Percentiles rank a stretch among this genome's conserved stretches.
These are phyloP conservation scores for Sardina pilchardus DNA, from an alignment of 2,113 vertebrate genomes.

Conservation along the genomic window DNA sequence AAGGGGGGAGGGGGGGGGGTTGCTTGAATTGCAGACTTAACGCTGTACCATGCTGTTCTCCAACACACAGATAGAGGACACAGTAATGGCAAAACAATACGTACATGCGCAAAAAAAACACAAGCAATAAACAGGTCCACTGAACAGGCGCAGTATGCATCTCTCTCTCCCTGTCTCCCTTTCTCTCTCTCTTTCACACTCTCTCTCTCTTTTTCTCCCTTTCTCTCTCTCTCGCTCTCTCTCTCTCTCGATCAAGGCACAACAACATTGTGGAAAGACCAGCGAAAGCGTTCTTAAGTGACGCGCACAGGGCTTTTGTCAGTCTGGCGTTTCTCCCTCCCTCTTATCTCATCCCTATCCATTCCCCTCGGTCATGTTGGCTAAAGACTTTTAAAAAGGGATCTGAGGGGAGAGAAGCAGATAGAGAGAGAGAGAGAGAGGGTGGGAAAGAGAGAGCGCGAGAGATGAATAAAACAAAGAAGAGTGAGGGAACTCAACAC, in stretches of 20 bases:
- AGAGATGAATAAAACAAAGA: neutral
- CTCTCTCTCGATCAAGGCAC: neutral
- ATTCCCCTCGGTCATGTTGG: neutral
- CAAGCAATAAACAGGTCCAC: neutral
- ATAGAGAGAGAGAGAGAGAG: neutral
- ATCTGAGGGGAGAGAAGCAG: neutral
- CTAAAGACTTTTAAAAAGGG: slow-evolving; percentile 3
- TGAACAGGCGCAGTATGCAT: neutral
- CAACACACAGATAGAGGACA: neutral
- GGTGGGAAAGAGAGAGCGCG: neutral
- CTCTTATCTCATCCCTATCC: neutral
- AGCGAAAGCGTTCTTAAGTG: neutral
- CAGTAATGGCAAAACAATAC: neutral
- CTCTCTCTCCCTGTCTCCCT: neutral
- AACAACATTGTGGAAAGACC: neutral
- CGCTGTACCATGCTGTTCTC: no score
- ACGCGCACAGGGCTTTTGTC: neutral
- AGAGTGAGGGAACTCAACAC: neutral
- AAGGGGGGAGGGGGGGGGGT: neutral
- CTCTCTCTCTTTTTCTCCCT: no score
- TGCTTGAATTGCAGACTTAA: no score
- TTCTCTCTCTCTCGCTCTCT: slow-evolving; percentile 2
- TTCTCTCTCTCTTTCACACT: neutral
- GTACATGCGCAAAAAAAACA: neutral
- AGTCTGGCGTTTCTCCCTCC: neutral